Base-by-base conservation (phyloP, 2,113 vertebrate genomes). In the Chamaetylas fuelleborni region DNA sequence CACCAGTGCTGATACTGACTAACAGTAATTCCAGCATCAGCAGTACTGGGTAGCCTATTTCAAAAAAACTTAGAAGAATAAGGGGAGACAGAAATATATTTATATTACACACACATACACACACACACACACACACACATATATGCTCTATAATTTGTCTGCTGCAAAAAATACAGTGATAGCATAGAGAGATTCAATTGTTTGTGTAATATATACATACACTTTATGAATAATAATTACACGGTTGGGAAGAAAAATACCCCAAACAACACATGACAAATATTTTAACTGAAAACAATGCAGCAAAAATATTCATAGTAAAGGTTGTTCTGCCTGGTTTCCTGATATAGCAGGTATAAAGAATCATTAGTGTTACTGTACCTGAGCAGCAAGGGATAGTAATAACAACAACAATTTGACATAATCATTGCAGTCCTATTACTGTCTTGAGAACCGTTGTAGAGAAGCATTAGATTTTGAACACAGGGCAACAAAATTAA, bases 291-390 rank as follows among this genome's bases (percentile, higher is more conserved):
- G 72, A 91, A 91, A 92, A 81, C 36, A 94, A 43, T 51, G 54
- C 24, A 94, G 53, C 73, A 77, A 64, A 93, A 88, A 43, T 42
- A 33, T 82, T 62, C 9, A 6, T 91, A 78, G 67, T 54, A 67
- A 74, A 73, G 47, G 53, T 95, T 92, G 56, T 86, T 81, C 43
- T 84, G 56, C 54, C 64, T 93, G 57, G 57, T 95, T 97, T 96
- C 77, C 93, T 90, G 74, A 89, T 93, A 65, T 79, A 92, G 78
- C 86, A 69, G 36, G 60, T 93, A 84, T 88, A 76, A 93, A 71
- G 81, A 84, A 84, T 78, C 89, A 62, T 94, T 94, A 86, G 66
- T 77, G 34, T 69, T 67, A 8, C n/a, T 53, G 25, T 80, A 70
- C 43, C 28, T 87, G 48, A 94, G 62, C 36, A 88, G 42, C 76